Base-by-base conservation (phyloP, 2,888 invertebrate species). In the Heliothis peltigera region DNA sequence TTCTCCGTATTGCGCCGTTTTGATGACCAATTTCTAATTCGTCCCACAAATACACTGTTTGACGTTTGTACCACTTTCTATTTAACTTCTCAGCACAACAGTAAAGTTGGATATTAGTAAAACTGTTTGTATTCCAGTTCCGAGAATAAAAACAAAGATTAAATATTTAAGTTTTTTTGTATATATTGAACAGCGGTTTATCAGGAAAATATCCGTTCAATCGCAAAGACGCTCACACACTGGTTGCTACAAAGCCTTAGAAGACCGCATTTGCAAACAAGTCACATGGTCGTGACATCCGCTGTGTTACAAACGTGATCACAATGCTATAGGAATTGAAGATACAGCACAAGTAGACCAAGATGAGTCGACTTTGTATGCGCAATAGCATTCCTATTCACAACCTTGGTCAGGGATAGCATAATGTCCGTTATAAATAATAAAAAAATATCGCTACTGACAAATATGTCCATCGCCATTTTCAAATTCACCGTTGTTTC, bases 1-100 rank as follows among this genome's bases (percentile, higher is more conserved):
- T 89, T 94, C 91, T 66, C 95, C 95, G 93, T 95, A 94, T 79
- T 92, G 91, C 88, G 94, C 95, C 94, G 94, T 94, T 83, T 92
- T 93, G 88, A 75, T 65, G 60, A 51, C 69, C 59, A 76, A 67
- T 58, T 67, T 70, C 48, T 22, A 51, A 47, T 54, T 55, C 35
- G 35, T 43, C 57, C 35, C 43, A 66, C 61, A 64, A 70, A 25
- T 39, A 64, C 59, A 64, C 63, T 49, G 12, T 21, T 22, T 22
- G 46, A 61, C 51, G 4, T 60, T 39, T 21, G 22, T 61, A 59
- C 21, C 58, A 64, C 57, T 53, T 4, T 52, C 44, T 12, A 57
- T 43, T 39, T 32, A 61, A 64, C 79, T 62, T 47, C 19, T 43
- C 57, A 49, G n/a, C 22, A 60, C 21, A 32, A n/a, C 8, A 35